A percentile compares a stretch with the other conserved stretches of the same genome.
Conservation (phyloP, 2,113 vertebrate genomes). For the Pontoporia blainvillei region DNA sequence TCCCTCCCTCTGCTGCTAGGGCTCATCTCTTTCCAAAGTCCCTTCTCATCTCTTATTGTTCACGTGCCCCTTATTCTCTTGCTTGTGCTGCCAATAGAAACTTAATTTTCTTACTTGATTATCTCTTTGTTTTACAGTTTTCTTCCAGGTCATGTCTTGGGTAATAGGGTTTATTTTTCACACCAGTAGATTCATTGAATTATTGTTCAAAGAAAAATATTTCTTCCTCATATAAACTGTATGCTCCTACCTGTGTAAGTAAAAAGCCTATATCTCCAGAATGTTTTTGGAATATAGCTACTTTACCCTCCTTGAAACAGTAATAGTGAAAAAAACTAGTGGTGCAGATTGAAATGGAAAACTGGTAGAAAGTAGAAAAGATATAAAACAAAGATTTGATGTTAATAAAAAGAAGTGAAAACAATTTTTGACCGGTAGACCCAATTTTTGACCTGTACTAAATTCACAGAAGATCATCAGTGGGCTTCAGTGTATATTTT, state of each 20-base stretch:
- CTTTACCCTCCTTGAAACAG: background rate
- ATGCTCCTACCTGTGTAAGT: background rate
- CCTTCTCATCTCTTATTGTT: background rate
- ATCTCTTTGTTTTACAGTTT: background rate
- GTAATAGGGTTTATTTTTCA: background rate
- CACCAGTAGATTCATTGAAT: background rate
- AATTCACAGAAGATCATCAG: slow-evolving; percentile 14
- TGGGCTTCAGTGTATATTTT: background rate
- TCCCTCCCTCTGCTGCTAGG: background rate
- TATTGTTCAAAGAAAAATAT: background rate
- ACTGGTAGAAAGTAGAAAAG: background rate
- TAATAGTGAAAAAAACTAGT: background rate
- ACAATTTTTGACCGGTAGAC: background rate
- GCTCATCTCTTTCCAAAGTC: background rate
- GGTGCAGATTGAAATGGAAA: background rate
- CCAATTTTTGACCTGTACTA: background rate
- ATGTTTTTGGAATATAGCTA: background rate
- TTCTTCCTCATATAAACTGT: background rate
- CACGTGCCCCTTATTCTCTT: background rate
- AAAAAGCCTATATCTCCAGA: background rate
- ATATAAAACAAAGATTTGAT: background rate
- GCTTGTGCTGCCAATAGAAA: background rate
- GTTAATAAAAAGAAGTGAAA: background rate
- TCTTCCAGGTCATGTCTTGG: background rate
- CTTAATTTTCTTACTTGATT: background rate